Conservation (phyloP, 2,113 vertebrate species). For the Neomonachus schauinslandi region DNA sequence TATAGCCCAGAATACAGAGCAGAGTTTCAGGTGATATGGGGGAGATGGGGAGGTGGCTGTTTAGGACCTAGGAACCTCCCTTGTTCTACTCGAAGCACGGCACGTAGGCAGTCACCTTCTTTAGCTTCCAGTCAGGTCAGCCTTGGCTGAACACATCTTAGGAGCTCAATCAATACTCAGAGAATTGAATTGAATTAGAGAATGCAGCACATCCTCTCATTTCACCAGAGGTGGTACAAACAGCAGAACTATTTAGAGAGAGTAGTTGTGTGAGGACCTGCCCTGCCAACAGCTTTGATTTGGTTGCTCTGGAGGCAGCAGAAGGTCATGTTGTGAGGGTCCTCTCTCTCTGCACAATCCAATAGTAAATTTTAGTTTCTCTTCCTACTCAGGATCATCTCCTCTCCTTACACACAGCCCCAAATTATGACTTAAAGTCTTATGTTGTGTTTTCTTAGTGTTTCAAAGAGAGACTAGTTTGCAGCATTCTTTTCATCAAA, state of each 20-base stretch:
- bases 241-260: slow-evolving; percentile 16
- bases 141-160: slow-evolving; percentile 15
- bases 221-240: not conserved
- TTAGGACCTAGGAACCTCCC: not conserved
- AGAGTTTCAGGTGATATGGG: not conserved
- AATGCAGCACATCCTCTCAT: slow-evolving; percentile 23
- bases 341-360: not conserved
- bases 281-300: not conserved
- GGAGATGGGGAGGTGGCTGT: not conserved
- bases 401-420: not conserved
- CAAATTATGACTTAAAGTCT: not conserved
- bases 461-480: slow-evolving; percentile 42
- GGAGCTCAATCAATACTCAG: slow-evolving; percentile 43
- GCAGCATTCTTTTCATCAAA: slow-evolving; percentile 9
- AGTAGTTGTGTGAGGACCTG: not conserved
- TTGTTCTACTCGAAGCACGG: not conserved
- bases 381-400: not conserved
- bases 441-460: not conserved
- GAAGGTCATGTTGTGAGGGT: not conserved
- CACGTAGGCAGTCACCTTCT: not conserved
- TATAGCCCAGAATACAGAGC: not conserved
- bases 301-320: not conserved
- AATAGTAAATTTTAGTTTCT: not conserved
- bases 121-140: not conserved
- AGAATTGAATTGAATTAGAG: slow-evolving; percentile 52